Evolutionary conservation across 2,797 vertebrate genomes (phyloP).

Genomic region (Phalloptychus januarius): DNA sequence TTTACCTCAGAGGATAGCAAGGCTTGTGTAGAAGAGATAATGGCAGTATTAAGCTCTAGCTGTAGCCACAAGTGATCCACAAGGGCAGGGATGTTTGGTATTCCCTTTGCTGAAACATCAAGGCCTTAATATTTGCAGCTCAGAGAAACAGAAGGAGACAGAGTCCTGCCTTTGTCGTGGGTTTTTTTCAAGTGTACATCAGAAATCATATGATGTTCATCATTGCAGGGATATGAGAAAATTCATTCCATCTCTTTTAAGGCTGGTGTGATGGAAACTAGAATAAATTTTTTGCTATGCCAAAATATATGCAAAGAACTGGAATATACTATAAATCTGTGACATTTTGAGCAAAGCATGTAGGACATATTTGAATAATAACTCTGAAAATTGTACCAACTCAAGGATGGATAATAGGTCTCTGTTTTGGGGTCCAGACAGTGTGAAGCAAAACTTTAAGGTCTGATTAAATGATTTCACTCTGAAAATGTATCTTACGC

Average conservation of each 20-base stretch:
- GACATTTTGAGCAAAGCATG: background rate
- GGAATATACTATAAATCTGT: background rate
- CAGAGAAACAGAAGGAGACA: background rate
- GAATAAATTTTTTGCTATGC: background rate
- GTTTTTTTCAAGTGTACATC: background rate
- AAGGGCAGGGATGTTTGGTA: background rate
- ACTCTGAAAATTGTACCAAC: background rate
- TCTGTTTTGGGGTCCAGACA: background rate
- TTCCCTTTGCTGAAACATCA: slow-evolving; percentile 1
- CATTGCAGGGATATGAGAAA: background rate
- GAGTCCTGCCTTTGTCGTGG: background rate
- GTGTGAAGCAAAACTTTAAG: background rate
- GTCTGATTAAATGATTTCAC: background rate
- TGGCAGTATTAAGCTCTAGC: background rate
- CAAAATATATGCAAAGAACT: background rate
- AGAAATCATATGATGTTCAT: background rate
- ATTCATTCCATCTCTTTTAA: background rate
- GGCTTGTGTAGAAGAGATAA: background rate
- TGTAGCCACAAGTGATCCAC: background rate
- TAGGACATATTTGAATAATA: background rate
- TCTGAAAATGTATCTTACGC: slow-evolving; percentile 9
- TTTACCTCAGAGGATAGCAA: background rate
- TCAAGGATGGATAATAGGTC: background rate
- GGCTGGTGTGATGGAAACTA: background rate
- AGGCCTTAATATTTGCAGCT: slow-evolving; percentile 1